Conservation (phyloP, 2,797 vertebrate genomes). For the Rhinophrynus dorsalis region DNA sequence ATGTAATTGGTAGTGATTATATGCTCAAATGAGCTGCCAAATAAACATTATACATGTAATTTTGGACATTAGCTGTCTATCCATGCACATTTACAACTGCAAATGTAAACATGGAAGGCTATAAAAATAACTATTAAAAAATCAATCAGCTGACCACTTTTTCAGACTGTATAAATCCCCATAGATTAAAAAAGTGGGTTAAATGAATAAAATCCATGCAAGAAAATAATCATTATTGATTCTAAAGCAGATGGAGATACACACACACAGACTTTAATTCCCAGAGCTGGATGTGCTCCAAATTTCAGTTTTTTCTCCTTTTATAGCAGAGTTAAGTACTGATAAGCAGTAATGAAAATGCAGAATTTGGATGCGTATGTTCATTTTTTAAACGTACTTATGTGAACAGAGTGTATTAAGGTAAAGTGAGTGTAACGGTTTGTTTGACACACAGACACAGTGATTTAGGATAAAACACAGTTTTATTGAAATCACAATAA, state of each 20-base stretch:
- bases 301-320: constrained; percentile 34
- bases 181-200: constrained; percentile 19
- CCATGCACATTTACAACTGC: constrained; percentile 25
- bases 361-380: constrained; percentile 9
- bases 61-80: constrained; percentile 26
- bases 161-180: constrained; percentile 25
- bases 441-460: too few relatives aligned
- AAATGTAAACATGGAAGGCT: constrained; percentile 21
- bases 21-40: constrained; percentile 26
- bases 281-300: constrained; percentile 35
- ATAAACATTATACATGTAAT: constrained; percentile 34
- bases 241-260: constrained; percentile 39
- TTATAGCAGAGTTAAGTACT: constrained; percentile 16
- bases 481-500: too few relatives aligned
- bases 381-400: constrained; percentile 12
- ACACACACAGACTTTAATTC: constrained; percentile 37
- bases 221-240: constrained; percentile 41
- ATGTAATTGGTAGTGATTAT: constrained; percentile 41
- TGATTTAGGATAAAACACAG: too few relatives aligned
- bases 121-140: constrained; percentile 30
- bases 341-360: constrained; percentile 29
- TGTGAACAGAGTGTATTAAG: not conserved
- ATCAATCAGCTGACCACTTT: constrained; percentile 19
- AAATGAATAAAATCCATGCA: constrained; percentile 30
- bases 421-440: too few relatives aligned